Conservation (phyloP, 1,140 invertebrate species). For the Telenomus remus region DNA sequence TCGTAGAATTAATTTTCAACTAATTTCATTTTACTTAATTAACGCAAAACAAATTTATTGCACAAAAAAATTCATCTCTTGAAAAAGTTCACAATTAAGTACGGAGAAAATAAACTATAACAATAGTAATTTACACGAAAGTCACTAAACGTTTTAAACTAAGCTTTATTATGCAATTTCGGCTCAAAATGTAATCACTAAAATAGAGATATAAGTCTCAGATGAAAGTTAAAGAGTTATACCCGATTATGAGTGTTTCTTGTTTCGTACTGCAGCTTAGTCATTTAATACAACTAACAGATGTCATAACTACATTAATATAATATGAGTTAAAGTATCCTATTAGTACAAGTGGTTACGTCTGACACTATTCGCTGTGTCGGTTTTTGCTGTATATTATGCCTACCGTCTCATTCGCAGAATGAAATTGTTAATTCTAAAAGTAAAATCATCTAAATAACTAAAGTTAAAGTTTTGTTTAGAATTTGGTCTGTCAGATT, state of each 20-base stretch:
- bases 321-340: constrained; percentile 9
- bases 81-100: background rate
- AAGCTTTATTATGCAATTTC: too few species aligned
- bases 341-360: constrained; percentile 7
- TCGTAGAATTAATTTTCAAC: constrained; percentile 6
- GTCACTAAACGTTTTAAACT: too few species aligned
- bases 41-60: constrained; percentile 18
- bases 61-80: constrained; percentile 18
- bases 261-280: too few species aligned
- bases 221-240: too few species aligned
- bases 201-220: too few species aligned
- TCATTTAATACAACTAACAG: too few species aligned
- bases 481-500: constrained; percentile 20
- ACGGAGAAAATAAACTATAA: too few species aligned
- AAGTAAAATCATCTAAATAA: too few species aligned
- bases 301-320: background rate
- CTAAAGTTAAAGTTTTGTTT: constrained; percentile 1
- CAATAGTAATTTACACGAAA: too few species aligned
- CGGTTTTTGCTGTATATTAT: too few species aligned
- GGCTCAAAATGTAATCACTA: too few species aligned
- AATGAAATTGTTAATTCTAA: constrained; percentile 12
- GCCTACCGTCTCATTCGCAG: constrained; percentile 17
- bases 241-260: too few species aligned
- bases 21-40: constrained; percentile 2
- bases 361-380: background rate